These are phyloP conservation scores for Coreoperca whiteheadi DNA, from an alignment of 2,113 vertebrate genomes.

Conservation along the genomic window DNA sequence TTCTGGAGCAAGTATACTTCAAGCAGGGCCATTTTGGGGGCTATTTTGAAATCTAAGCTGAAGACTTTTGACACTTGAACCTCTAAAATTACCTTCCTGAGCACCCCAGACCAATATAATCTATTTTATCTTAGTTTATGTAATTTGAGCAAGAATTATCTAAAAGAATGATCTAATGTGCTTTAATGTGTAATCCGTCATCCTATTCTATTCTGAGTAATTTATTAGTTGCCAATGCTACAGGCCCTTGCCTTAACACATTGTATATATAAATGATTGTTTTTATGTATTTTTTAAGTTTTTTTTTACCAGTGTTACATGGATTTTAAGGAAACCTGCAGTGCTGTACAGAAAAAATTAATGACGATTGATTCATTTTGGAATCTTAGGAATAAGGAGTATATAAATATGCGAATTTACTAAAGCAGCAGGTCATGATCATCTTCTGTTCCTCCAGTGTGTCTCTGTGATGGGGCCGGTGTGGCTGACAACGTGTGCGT, in stretches of 20 bases:
- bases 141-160: neutral
- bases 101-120: neutral
- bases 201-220: too few relatives aligned
- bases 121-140: neutral
- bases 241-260: neutral
- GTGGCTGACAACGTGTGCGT: conserved; percentile 75
- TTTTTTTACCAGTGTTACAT: neutral
- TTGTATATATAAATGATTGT: neutral
- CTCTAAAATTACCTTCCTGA: neutral
- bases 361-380: neutral
- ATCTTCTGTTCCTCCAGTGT: conserved; percentile 67
- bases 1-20: neutral
- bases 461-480: conserved; percentile 81
- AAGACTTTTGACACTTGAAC: neutral
- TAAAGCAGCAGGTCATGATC: neutral
- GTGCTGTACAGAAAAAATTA: neutral
- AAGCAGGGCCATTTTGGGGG: neutral
- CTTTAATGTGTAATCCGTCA: neutral
- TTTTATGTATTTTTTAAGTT: neutral
- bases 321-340: neutral
- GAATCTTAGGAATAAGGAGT: neutral
- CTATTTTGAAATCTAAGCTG: neutral
- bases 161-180: neutral
- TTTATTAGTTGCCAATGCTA: neutral
- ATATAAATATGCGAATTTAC: neutral